Evolutionary conservation across 2,797 vertebrate species (phyloP).

Genomic region (Brachyalestes nurse): DNA sequence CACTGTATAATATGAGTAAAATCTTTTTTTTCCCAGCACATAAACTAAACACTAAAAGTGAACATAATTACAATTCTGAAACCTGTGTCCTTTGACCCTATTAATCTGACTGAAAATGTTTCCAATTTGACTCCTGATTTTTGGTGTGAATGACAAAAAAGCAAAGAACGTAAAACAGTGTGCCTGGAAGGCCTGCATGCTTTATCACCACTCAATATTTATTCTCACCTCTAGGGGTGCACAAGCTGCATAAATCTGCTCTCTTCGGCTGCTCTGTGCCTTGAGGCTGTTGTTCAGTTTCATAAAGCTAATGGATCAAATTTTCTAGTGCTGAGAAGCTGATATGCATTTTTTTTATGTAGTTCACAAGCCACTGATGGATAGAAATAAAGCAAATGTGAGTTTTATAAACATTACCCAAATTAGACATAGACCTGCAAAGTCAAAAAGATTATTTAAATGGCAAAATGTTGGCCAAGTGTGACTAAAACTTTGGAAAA

Average conservation of each 20-base stretch:
- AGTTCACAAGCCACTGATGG: not conserved
- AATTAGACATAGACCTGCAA: not conserved
- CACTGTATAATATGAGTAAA: not conserved
- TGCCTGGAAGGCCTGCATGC: not conserved
- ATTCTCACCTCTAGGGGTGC: conserved; percentile 30
- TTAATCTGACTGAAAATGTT: too few species aligned
- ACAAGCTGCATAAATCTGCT: conserved; percentile 22
- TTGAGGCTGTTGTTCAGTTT: not conserved
- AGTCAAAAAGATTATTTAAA: not conserved
- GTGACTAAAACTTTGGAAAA: not conserved
- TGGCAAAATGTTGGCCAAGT: too few species aligned
- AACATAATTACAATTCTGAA: too few species aligned
- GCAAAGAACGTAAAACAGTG: not conserved
- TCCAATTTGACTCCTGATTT: too few species aligned
- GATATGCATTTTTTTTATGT: not conserved
- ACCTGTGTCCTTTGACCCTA: too few species aligned
- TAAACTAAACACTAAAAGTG: too few species aligned
- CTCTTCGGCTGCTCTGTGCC: not conserved
- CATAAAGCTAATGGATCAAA: not conserved
- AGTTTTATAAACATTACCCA: not conserved
- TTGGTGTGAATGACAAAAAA: not conserved
- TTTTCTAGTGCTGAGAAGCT: not conserved
- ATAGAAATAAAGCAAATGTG: too few species aligned
- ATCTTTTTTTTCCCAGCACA: too few species aligned
- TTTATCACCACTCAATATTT: not conserved